These are phyloP conservation scores for Probaryconus sp. DNA, from an alignment of 1,140 invertebrate genomes.

Conservation along the genomic window DNA sequence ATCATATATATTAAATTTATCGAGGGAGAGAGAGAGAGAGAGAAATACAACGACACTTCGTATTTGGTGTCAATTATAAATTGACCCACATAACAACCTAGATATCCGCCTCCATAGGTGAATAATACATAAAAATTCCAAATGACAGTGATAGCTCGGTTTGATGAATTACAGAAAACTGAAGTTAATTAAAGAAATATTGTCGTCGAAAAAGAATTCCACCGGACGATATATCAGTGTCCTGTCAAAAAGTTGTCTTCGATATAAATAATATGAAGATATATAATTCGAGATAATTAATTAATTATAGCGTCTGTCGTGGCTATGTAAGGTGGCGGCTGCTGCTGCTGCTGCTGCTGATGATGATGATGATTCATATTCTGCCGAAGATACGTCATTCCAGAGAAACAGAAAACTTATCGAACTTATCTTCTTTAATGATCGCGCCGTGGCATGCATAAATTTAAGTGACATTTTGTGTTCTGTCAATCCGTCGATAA, in stretches of 20 bases:
- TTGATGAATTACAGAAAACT: slow-evolving; percentile 41
- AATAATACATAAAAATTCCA: slow-evolving; percentile 4
- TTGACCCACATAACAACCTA: slow-evolving; percentile 13
- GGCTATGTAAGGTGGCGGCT: slow-evolving; percentile 34
- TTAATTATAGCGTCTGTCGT: slow-evolving; percentile 55
- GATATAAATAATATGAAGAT: slow-evolving; percentile 41
- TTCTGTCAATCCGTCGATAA: slow-evolving; percentile 56
- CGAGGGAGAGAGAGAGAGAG: no score
- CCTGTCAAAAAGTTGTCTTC: slow-evolving; percentile 41
- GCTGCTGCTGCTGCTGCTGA: no score
- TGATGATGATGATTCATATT: slow-evolving; percentile 53
- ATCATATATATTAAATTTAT: no score
- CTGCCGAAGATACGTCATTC: slow-evolving; percentile 41
- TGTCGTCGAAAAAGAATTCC: slow-evolving; percentile 14
- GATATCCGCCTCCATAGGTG: slow-evolving; percentile 16
- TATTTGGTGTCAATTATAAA: no score
- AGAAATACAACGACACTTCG: no score
- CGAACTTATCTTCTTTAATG: slow-evolving; percentile 27
- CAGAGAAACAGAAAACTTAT: slow-evolving; percentile 50
- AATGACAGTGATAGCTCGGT: slow-evolving; percentile 7
- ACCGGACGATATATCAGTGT: slow-evolving; percentile 45
- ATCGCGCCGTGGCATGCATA: slow-evolving; percentile 38
- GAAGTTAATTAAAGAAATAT: slow-evolving; percentile 47
- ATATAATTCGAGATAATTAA: slow-evolving; percentile 56
- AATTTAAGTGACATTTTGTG: slow-evolving; percentile 56